Evolutionary conservation across 92 coral and sea anemone genomes (phyloP).

Genomic region (Siderastrea siderea): DNA sequence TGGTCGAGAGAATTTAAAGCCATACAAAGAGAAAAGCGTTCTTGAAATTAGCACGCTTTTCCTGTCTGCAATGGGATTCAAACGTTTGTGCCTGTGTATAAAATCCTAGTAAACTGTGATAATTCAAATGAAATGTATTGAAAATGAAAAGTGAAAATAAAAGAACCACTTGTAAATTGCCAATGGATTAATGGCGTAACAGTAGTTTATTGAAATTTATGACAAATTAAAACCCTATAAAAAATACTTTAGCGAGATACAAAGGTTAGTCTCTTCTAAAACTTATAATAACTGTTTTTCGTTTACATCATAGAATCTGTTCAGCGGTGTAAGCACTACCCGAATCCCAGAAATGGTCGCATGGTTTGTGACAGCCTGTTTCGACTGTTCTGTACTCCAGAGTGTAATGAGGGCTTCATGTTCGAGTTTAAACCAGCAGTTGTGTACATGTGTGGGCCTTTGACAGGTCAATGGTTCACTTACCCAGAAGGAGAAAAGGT

Average conservation of each 20-base stretch:
- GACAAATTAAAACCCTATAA: too few relatives aligned
- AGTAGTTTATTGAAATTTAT: too few relatives aligned
- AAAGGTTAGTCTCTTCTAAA: not conserved
- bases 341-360: slow-evolving; percentile 83
- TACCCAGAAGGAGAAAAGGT: slow-evolving; percentile 76
- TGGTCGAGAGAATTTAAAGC: too few relatives aligned
- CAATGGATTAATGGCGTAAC: too few relatives aligned
- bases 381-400: slow-evolving; percentile 86
- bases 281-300: not conserved
- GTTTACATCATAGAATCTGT: slow-evolving; percentile 42
- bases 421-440: slow-evolving; percentile 84
- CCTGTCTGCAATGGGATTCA: too few relatives aligned
- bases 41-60: too few relatives aligned
- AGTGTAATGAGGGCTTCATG: slow-evolving; percentile 77
- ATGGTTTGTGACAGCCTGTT: slow-evolving; percentile 88
- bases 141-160: too few relatives aligned
- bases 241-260: not conserved
- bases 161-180: too few relatives aligned
- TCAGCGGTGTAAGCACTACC: slow-evolving; percentile 62
- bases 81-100: too few relatives aligned
- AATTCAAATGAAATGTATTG: too few relatives aligned
- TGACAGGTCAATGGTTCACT: slow-evolving; percentile 87
- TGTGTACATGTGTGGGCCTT: slow-evolving; percentile 90
- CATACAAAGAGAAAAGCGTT: too few relatives aligned
- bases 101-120: too few relatives aligned